These are phyloP conservation scores for Rhabdomys pumilio DNA, from an alignment of 2,797 vertebrate genomes.

Conservation along the genomic window DNA sequence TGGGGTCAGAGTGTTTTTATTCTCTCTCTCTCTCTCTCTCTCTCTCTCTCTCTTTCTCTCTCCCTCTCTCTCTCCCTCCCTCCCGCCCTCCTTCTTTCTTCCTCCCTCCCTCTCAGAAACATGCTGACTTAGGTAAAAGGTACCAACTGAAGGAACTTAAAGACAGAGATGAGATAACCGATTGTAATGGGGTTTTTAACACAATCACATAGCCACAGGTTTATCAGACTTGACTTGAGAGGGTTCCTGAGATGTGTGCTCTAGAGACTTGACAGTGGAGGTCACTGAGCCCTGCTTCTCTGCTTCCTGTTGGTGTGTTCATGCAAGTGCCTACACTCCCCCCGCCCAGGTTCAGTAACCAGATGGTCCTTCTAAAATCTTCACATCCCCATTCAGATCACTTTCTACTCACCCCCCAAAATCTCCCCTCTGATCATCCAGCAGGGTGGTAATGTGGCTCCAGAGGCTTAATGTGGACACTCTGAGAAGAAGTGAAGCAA, in stretches of 20 bases:
- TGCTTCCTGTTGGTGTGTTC: background rate
- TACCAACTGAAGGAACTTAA: slow-evolving; percentile 86
- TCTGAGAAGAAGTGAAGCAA: slow-evolving; percentile 85
- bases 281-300: slow-evolving; percentile 41
- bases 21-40: background rate
- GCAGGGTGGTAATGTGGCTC: slow-evolving; percentile 81
- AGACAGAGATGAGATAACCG: slow-evolving; percentile 86
- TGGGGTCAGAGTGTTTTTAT: slow-evolving; percentile 84
- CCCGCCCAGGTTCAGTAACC: background rate
- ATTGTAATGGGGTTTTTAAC: slow-evolving; percentile 78
- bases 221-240: slow-evolving; percentile 30
- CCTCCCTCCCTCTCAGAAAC: slow-evolving; percentile 69
- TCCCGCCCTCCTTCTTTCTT: background rate
- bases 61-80: background rate
- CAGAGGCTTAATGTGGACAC: slow-evolving; percentile 84
- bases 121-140: slow-evolving; percentile 88
- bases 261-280: background rate
- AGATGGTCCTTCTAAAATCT: background rate
- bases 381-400: too few species aligned
- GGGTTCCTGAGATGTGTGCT: background rate
- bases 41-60: background rate
- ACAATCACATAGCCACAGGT: background rate
- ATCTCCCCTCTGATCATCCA: background rate
- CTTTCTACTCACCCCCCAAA: background rate
- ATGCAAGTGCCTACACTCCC: background rate